Evolutionary conservation across 30 jellyfish, hydroid and myxozoan genomes (phyloP).

Genomic region (Turritopsis dohrnii): DNA sequence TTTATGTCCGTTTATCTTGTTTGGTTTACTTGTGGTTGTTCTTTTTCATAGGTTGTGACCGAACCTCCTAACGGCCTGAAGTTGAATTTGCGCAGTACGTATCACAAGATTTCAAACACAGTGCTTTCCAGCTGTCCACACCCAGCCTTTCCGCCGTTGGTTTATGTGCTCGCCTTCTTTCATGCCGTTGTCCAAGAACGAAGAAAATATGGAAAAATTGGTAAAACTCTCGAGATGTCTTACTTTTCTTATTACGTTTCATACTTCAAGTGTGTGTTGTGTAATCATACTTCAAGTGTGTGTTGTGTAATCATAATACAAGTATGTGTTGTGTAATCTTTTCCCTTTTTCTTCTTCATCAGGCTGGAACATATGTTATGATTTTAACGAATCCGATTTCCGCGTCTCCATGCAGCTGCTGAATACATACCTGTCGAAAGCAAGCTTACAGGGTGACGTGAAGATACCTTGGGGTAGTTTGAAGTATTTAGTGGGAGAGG

Average conservation of each 20-base stretch:
- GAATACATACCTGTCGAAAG: constrained; percentile 72
- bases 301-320: too few relatives aligned
- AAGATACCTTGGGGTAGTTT: constrained; percentile 91
- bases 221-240: too few relatives aligned
- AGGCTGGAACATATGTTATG: constrained; percentile 83
- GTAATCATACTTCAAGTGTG: too few relatives aligned
- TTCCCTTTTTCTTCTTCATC: neutral
- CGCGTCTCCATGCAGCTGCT: constrained; percentile 91
- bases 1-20: neutral
- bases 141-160: constrained; percentile 77
- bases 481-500: constrained; percentile 94
- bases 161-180: constrained; percentile 82
- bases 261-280: too few relatives aligned
- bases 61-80: constrained; percentile 95
- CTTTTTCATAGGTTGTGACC: constrained; percentile 69
- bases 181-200: constrained; percentile 96
- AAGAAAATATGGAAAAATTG: constrained; percentile 86
- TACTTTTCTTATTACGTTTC: too few relatives aligned
- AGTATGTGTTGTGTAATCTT: too few relatives aligned
- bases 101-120: constrained; percentile 61
- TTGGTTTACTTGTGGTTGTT: neutral
- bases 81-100: constrained; percentile 78
- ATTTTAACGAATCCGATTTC: constrained; percentile 89
- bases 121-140: constrained; percentile 77
- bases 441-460: constrained; percentile 55